Percentiles rank a stretch among this genome's conserved stretches.
Conservation (phyloP, 2,797 vertebrate species). For the Pterois miles region DNA sequence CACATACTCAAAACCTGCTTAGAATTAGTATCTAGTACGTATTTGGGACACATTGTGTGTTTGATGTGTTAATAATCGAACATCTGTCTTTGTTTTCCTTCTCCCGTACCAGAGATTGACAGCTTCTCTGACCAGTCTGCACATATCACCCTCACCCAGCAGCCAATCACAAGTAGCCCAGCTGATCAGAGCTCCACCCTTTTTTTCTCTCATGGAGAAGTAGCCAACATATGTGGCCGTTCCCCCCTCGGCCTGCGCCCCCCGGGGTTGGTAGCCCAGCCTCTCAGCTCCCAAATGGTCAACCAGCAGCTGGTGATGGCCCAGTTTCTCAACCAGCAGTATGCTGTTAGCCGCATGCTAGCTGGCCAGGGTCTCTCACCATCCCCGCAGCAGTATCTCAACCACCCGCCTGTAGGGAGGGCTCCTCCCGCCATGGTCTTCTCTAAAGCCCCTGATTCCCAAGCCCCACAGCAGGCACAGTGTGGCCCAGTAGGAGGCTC, state of each 20-base stretch:
- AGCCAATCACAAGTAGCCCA: slow-evolving; percentile 90
- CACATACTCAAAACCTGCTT: not conserved
- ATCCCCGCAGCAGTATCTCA: slow-evolving; percentile 92
- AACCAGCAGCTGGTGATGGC: slow-evolving; percentile 99
- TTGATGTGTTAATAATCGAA: slow-evolving; percentile 1
- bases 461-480: slow-evolving; percentile 84
- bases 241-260: slow-evolving; percentile 86
- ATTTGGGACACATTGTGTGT: not conserved
- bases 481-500: slow-evolving; percentile 73
- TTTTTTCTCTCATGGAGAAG: slow-evolving; percentile 88
- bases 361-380: slow-evolving; percentile 94
- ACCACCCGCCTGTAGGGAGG: slow-evolving; percentile 93
- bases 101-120: slow-evolving; percentile 87
- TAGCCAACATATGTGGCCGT: slow-evolving; percentile 83
- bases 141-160: slow-evolving; percentile 75
- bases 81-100: slow-evolving; percentile 9
- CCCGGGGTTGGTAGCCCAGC: slow-evolving; percentile 91
- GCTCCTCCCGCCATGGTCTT: slow-evolving; percentile 86
- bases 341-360: slow-evolving; percentile 96
- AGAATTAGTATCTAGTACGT: not conserved
- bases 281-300: slow-evolving; percentile 95
- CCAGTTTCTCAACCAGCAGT: slow-evolving; percentile 98
- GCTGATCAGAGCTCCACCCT: slow-evolving; percentile 90
- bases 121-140: slow-evolving; percentile 91
- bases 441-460: slow-evolving; percentile 92